phyloP scores from a whole-genome alignment of 2,797 vertebrate genomes.

The Setipinna tenuifilis region DNA sequence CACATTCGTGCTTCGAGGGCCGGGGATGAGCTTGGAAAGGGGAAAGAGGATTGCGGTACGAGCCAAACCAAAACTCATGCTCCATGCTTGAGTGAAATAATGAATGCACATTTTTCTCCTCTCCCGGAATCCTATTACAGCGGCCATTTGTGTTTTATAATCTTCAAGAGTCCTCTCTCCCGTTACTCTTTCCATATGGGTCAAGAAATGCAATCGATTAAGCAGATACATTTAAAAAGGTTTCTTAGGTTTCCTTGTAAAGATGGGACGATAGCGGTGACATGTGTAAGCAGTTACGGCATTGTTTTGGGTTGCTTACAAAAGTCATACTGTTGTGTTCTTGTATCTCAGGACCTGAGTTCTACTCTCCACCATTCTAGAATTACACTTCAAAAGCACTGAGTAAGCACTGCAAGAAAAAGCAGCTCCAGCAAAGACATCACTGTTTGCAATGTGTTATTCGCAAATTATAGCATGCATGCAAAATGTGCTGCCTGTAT shows the following conservation, averaged over 20 bases:
- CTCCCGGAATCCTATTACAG: neutral
- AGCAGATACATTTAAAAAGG: slow-evolving; percentile 35
- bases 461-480: neutral
- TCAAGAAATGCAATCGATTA: slow-evolving; percentile 34
- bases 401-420: neutral
- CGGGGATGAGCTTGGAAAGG: neutral
- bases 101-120: neutral
- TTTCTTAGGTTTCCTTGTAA: slow-evolving; percentile 33
- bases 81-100: neutral
- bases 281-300: slow-evolving; percentile 40
- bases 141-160: slow-evolving; percentile 26
- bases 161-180: slow-evolving; percentile 27
- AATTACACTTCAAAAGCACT: neutral
- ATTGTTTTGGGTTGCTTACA: slow-evolving; percentile 19
- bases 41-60: neutral
- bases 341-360: neutral
- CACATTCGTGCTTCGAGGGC: neutral
- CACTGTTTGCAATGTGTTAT: neutral
- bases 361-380: neutral
- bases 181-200: slow-evolving; percentile 41
- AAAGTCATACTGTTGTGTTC: slow-evolving; percentile 29
- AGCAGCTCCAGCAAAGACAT: neutral
- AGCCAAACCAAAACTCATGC: neutral
- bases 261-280: slow-evolving; percentile 33
- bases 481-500: neutral